Evolutionary conservation across 2,113 vertebrate species (phyloP), one percentile per base, ranked within the genome.

Genomic region (Electrona antarctica): DNA sequence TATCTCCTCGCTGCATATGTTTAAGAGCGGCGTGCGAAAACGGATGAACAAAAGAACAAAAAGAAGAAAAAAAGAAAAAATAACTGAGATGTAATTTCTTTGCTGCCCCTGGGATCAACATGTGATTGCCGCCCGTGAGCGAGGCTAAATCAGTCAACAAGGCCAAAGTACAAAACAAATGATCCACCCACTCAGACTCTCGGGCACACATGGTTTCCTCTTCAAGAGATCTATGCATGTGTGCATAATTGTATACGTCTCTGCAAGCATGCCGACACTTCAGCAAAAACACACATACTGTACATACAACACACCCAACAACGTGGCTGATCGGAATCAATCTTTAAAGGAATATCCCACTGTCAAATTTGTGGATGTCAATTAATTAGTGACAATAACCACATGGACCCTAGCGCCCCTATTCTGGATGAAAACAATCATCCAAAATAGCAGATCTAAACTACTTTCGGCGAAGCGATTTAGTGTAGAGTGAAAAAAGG

Each of bases 151-250:
- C 28, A 8, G 28, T 69, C 15, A 49, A 64, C 61, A 48, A 45
- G 45, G 50, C 64, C 48, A 76, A 76, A 76, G 57, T 77, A 64
- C 61, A 55, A n/a, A n/a, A 55, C n/a, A 64, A 62, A 13, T 7
- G 41, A 41, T 12, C 52, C 2, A 61, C 59, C 54, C 51, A 52
- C 15, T 14, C 2, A 4, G 13, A 64, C 13, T 4, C 77, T 50
- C 21, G 47, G 41, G 8, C 9, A 51, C 49, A 51, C 11, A 51
- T 7, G 33, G 33, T 41, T 41, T 41, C 33, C 33, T 41, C 33
- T 41, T 41, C 33, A 41, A 41, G 33, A 41, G 33, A 41, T 41
- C 5, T 41, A 51, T 51, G 11, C 49, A 51, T 51, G 11, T 7
- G 11, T 51, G 11, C 49, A 51, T 51, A 51, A 8, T 2, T 51